Evolutionary conservation across 2,113 vertebrate species (phyloP).

Genomic region (Alaudala cheleensis): DNA sequence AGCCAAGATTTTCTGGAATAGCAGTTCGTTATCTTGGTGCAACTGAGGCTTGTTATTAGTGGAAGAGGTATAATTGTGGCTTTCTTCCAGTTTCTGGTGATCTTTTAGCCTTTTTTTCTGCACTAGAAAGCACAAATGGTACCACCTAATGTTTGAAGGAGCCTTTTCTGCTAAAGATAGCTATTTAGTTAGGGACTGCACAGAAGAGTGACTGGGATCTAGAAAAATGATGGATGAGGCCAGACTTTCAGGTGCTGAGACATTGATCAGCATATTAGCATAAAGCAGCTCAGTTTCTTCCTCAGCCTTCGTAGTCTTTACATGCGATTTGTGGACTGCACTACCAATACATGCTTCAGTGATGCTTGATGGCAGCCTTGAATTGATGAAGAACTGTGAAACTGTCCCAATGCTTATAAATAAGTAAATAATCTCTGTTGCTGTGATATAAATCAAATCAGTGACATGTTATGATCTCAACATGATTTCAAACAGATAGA

Average conservation of each 20-base stretch:
- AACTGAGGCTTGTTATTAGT: neutral
- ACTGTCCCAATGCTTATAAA: neutral
- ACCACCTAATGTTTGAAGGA: neutral
- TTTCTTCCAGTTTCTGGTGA: neutral
- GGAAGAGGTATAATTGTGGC: neutral
- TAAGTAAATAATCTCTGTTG: neutral
- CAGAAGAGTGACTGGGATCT: neutral
- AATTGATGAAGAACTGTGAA: neutral
- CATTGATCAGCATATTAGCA: neutral
- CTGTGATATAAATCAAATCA: neutral
- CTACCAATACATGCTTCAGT: neutral
- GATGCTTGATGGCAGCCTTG: neutral
- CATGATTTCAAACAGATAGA: conserved; percentile 79
- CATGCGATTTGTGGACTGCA: neutral
- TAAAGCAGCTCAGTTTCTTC: neutral
- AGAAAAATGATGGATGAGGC: neutral
- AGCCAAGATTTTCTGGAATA: neutral
- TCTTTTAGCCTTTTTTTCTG: neutral
- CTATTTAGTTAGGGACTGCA: neutral
- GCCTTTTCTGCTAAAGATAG: neutral
- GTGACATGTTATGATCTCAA: neutral
- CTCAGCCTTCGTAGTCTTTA: neutral
- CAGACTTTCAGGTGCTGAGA: neutral
- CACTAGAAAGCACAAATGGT: neutral
- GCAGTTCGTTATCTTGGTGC: neutral